Percentiles rank a stretch among this genome's conserved stretches.
Evolutionary conservation across 2,113 vertebrate genomes (phyloP).

Genomic region (Callaeas wilsoni): DNA sequence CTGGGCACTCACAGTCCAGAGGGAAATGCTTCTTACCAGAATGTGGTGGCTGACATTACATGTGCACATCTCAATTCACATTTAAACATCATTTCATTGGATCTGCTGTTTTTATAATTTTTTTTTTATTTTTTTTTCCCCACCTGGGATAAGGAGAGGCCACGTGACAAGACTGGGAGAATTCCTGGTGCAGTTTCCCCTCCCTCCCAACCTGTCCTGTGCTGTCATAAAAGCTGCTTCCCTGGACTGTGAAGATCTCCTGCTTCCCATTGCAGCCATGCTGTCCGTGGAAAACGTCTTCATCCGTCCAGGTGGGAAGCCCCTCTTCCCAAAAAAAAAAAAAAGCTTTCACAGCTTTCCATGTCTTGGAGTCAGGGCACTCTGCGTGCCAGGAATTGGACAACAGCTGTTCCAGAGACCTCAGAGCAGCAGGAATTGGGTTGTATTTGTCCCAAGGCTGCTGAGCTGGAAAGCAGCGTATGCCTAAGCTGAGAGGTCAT

Average conservation of each 20-base stretch:
- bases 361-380: background rate
- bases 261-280: constrained; percentile 95
- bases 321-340: background rate
- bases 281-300: constrained; percentile 96
- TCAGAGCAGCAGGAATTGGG: background rate
- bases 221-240: constrained; percentile 89
- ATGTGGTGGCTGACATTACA: background rate
- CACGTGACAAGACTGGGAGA: constrained; percentile 85
- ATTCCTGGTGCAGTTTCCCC: constrained; percentile 92
- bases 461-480: background rate
- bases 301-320: constrained; percentile 87
- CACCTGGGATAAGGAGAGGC: constrained; percentile 80
- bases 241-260: constrained; percentile 83
- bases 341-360: background rate
- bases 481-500: background rate
- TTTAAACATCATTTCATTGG: background rate
- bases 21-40: background rate
- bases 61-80: background rate
- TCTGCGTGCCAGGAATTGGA: background rate
- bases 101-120: background rate
- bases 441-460: background rate
- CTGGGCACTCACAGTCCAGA: background rate
- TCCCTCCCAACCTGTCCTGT: constrained; percentile 87
- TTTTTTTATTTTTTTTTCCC: background rate
- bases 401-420: background rate